Evolutionary conservation across 2,797 vertebrate species (phyloP), one percentile per base, ranked within the genome.

Genomic region (Characodon lateralis): DNA sequence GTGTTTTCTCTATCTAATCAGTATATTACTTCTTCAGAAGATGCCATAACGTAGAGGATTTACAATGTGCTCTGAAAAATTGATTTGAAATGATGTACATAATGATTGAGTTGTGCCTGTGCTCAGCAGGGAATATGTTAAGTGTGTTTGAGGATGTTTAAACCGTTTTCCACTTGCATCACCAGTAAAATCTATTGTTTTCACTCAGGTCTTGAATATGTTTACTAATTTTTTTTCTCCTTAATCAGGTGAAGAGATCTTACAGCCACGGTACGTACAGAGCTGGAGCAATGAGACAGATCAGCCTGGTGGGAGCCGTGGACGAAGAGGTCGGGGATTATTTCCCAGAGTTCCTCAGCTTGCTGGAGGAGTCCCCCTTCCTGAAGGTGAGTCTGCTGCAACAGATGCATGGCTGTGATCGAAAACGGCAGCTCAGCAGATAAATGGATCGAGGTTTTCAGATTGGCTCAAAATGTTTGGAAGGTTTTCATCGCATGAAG

Each of bases 251-350:
- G 94, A 98, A 97, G 96, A 97, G 95, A 92, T 98, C 98, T 1
- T 99, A 98, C 95, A 98, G 97, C 89, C 97, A 99, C 68, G 98
- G 98, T 88, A 99, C 98, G 1, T 99, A 99, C 91, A 96, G 98
- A 93, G 97, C 98, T 53, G 98, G 98, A 41, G 96, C 98, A 41
- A 99, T 99, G 98, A 95, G 98, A 88, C 98, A 99, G 89, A 98
- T 99, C 94, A 99, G 98, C 94, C 94, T 99, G 93, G 98, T 99
- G 90, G 98, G 98, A 89, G 98, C 98, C 2, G 98, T 99, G 90
- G 98, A 99, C 86, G 98, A 99, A 91, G 98, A 99, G 94, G 98
- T 99, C 73, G 98, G 98, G 63, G 96, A 98, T 94, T 99, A 97
- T 87, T 99, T 99, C 93, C 98, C 98, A 87, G 98, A 99, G 89